phyloP scores from a whole-genome alignment of 1,140 invertebrate species.

The Linepithema humile region DNA sequence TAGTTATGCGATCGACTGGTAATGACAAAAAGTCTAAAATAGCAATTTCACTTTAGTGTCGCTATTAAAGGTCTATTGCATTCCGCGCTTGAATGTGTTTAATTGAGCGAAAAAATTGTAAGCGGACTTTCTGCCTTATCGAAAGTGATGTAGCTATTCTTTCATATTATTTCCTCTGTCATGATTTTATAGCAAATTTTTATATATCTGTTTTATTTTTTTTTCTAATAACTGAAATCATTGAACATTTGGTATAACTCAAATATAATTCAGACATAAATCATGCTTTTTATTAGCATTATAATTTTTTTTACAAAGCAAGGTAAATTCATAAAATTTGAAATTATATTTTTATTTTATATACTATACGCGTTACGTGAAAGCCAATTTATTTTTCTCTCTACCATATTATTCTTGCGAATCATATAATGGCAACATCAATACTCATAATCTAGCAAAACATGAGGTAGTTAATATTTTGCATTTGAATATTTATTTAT shows the following conservation, averaged over 20 bases:
- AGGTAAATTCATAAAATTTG: background rate
- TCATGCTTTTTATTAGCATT: background rate
- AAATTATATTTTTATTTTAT: background rate
- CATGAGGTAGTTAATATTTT: constrained; percentile 32
- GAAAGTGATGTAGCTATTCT: background rate
- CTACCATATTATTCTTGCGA: background rate
- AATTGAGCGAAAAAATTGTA: constrained; percentile 2
- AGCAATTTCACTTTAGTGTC: constrained; percentile 20
- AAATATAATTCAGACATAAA: background rate
- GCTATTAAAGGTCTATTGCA: constrained; percentile 16
- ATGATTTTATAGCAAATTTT: background rate
- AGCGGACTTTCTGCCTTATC: constrained; percentile 1
- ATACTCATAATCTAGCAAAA: background rate
- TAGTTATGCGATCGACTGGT: background rate
- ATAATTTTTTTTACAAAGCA: background rate
- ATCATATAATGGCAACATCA: background rate
- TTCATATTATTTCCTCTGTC: background rate
- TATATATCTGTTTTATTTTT: background rate
- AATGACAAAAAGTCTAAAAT: background rate
- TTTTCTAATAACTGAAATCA: background rate
- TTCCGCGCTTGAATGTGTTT: constrained; percentile 18
- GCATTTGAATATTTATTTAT: background rate
- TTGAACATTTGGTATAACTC: background rate
- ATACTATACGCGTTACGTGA: background rate
- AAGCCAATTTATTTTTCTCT: background rate